These are phyloP conservation scores for Salarias fasciatus DNA, from an alignment of 2,797 vertebrate species.

Conservation along the genomic window DNA sequence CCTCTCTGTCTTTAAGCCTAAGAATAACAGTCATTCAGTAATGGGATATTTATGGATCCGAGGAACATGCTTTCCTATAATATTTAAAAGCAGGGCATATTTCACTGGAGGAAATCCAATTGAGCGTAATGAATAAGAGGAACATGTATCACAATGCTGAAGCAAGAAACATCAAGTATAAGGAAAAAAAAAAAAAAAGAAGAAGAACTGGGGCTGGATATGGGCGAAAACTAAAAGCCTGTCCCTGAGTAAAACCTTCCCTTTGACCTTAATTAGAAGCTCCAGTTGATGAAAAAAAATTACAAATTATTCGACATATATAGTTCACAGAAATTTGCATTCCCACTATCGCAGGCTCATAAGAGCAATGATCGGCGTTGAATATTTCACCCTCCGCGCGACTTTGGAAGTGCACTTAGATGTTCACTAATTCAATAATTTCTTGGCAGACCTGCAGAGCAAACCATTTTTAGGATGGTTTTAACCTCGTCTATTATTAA, in stretches of 20 bases:
- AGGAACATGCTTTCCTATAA: slow-evolving; percentile 17
- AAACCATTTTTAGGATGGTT: slow-evolving; percentile 38
- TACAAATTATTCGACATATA: slow-evolving; percentile 3
- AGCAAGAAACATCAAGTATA: not conserved
- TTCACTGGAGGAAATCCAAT: slow-evolving; percentile 14
- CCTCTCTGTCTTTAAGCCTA: slow-evolving; percentile 14
- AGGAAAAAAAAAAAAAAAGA: not conserved
- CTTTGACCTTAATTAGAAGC: slow-evolving; percentile 12
- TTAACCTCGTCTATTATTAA: slow-evolving; percentile 62
- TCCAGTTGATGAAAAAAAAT: not conserved
- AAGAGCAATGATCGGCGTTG: slow-evolving; percentile 21
- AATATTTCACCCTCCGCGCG: slow-evolving; percentile 47
- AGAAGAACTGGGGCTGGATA: not conserved
- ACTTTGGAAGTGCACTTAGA: slow-evolving; percentile 41
- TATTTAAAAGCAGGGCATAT: slow-evolving; percentile 31
- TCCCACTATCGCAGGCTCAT: slow-evolving; percentile 15
- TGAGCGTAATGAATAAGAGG: slow-evolving; percentile 38
- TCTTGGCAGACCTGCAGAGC: slow-evolving; percentile 20
- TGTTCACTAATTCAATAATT: slow-evolving; percentile 41
- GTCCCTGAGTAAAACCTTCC: not conserved
- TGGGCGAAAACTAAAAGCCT: not conserved
- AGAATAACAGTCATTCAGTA: slow-evolving; percentile 27
- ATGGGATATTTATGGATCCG: slow-evolving; percentile 40
- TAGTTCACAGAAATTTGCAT: slow-evolving; percentile 22
- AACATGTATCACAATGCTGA: slow-evolving; percentile 21